Evolutionary conservation across 2,888 invertebrate species (phyloP).

Genomic region (Orchestes rusci): DNA sequence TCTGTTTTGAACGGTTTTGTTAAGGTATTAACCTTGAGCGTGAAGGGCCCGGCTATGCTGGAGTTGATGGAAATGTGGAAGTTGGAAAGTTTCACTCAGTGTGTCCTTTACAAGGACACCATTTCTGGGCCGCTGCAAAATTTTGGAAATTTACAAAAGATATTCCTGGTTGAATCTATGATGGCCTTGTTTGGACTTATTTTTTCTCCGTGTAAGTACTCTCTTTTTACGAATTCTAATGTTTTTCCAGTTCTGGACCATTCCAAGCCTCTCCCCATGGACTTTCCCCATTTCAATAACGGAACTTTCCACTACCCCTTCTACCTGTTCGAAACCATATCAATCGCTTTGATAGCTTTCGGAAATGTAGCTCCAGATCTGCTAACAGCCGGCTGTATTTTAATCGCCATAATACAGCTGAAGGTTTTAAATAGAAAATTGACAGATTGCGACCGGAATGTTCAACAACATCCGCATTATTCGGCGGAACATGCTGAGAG

Average conservation of each 20-base stretch:
- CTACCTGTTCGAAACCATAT: conserved; percentile 9
- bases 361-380: conserved; percentile 14
- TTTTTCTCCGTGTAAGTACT: too few species aligned
- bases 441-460: conserved; percentile 9
- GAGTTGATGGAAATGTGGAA: not conserved
- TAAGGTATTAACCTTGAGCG: not conserved
- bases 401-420: conserved; percentile 11
- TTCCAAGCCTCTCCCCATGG: conserved; percentile 13
- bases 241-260: conserved; percentile 10
- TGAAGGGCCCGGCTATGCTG: not conserved
- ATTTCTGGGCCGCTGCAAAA: too few species aligned
- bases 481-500: not conserved
- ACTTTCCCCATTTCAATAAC: conserved; percentile 18
- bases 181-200: too few species aligned
- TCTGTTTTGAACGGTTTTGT: conserved; percentile 1
- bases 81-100: not conserved
- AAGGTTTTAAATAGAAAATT: conserved; percentile 16
- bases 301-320: conserved; percentile 17
- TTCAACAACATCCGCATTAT: not conserved
- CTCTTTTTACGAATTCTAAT: too few species aligned
- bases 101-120: too few species aligned
- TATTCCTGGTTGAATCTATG: too few species aligned
- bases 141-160: too few species aligned
- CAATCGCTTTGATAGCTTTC: conserved; percentile 3
- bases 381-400: conserved; percentile 3